Base-by-base conservation (phyloP, 2,797 vertebrate genomes). In the Mormyrops boulengeri region DNA sequence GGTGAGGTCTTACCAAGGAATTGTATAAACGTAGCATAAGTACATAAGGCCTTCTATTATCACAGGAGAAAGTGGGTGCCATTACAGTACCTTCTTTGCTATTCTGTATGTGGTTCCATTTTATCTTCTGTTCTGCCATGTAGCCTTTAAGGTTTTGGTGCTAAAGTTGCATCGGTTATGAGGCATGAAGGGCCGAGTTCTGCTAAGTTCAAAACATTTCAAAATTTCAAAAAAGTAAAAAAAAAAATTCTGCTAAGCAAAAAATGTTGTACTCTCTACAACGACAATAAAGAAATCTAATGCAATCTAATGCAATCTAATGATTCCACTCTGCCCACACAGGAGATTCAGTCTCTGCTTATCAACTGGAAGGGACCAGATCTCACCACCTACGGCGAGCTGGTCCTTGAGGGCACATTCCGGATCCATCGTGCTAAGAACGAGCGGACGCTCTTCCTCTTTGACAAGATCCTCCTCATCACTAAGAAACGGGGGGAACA, bases 281-380 rank as follows among this genome's bases (percentile, higher is more conserved):
- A 11, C 11, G 22, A 62, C 60, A 60, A 22, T 62, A 62, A 30
- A 4, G 60, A 66, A 62, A 41, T 80, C 30, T 8, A 44, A 41
- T 80, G 6, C 19, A 62, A 41, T 80, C 30, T 8, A 44, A 41
- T 80, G 6, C 19, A 80, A 80, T 80, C 9, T 17, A 38, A 8
- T 80, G 73, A 8, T 44, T 87, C n/a, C 44, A 3, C 90, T 69
- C 62, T 47, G 14, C 41, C 34, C 0, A 0, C 2, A 0, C 92
- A 99, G 98, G 98, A 99, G 95, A 97, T 99, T 53, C 98, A 99
- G 94, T 99, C 98, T 0, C 95, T 99, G 92, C 96, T 99, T 92
- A 97, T 99, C 92, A 98, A 98, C 93, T 99, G 98, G 98, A 99
- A 99, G 92, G 99, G 98, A 17, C 94, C 97, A 0, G 98, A 99